Percentiles rank a stretch among this genome's conserved stretches.
Conservation (phyloP, 2,113 vertebrate species). For the Anarrhichthys ocellatus region DNA sequence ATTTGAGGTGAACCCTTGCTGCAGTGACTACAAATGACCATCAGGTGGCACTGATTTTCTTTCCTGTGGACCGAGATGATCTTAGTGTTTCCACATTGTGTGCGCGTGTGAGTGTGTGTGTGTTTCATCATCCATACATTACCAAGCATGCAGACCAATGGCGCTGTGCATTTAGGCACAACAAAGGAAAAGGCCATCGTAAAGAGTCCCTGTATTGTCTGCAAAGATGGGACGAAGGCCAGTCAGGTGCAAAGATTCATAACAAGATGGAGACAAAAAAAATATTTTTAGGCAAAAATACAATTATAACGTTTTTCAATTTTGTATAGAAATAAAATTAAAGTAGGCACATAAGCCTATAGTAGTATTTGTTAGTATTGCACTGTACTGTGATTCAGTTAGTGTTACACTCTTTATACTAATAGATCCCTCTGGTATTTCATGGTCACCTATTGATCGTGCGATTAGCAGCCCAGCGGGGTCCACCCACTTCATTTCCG, state of each 20-base stretch:
- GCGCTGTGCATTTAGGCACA: slow-evolving; percentile 66
- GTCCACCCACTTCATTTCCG: slow-evolving; percentile 74
- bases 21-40: slow-evolving; percentile 58
- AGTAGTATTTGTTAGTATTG: background rate
- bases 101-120: slow-evolving; percentile 17
- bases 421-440: slow-evolving; percentile 71
- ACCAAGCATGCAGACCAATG: slow-evolving; percentile 45
- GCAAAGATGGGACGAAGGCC: slow-evolving; percentile 49
- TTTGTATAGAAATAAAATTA: background rate
- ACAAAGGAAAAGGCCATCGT: slow-evolving; percentile 62
- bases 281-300: background rate
- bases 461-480: slow-evolving; percentile 70
- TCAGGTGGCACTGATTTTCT: slow-evolving; percentile 76
- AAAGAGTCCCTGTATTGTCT: slow-evolving; percentile 48
- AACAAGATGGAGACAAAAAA: background rate
- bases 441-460: slow-evolving; percentile 76
- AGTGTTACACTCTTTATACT: slow-evolving; percentile 52
- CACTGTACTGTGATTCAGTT: slow-evolving; percentile 51
- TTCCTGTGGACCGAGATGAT: slow-evolving; percentile 19
- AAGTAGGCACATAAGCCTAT: background rate
- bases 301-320: background rate
- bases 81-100: slow-evolving; percentile 23
- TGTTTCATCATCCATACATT: slow-evolving; percentile 75
- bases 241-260: slow-evolving; percentile 10
- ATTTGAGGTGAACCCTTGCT: slow-evolving; percentile 9